Percentiles rank a stretch among this genome's conserved stretches.
These are phyloP conservation scores for Nibea coibor DNA, from an alignment of 2,113 vertebrate genomes.

Conservation along the genomic window DNA sequence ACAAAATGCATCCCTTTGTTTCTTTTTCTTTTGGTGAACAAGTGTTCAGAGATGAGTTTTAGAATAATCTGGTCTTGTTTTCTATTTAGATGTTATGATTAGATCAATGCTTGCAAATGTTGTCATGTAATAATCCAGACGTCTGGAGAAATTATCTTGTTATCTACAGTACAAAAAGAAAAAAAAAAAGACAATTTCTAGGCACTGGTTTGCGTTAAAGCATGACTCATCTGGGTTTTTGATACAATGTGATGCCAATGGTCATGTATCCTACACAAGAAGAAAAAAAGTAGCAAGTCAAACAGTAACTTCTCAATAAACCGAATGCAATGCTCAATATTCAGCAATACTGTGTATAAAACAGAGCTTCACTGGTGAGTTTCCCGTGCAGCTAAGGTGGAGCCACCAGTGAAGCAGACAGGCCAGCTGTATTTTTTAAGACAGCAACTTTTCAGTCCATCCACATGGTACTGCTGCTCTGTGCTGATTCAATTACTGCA, in stretches of 20 bases:
- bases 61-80: conserved; percentile 74
- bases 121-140: conserved; percentile 77
- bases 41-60: conserved; percentile 60
- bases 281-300: conserved; percentile 60
- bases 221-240: conserved; percentile 75
- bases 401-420: conserved; percentile 38
- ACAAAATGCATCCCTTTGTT: conserved; percentile 45
- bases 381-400: conserved; percentile 14
- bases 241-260: conserved; percentile 64
- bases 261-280: conserved; percentile 52
- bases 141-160: conserved; percentile 66
- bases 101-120: conserved; percentile 78
- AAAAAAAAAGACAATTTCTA: conserved; percentile 41
- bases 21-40: conserved; percentile 44
- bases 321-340: conserved; percentile 74
- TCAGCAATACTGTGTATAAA: conserved; percentile 82
- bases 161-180: conserved; percentile 57
- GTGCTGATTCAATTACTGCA: conserved; percentile 50
- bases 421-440: conserved; percentile 61
- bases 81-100: conserved; percentile 75
- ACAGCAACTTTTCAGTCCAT: conserved; percentile 61
- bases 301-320: conserved; percentile 57
- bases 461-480: conserved; percentile 43
- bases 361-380: conserved; percentile 40
- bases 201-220: conserved; percentile 68